Conservation (phyloP, 2,888 invertebrate species). For the Alsophila aescularia region DNA sequence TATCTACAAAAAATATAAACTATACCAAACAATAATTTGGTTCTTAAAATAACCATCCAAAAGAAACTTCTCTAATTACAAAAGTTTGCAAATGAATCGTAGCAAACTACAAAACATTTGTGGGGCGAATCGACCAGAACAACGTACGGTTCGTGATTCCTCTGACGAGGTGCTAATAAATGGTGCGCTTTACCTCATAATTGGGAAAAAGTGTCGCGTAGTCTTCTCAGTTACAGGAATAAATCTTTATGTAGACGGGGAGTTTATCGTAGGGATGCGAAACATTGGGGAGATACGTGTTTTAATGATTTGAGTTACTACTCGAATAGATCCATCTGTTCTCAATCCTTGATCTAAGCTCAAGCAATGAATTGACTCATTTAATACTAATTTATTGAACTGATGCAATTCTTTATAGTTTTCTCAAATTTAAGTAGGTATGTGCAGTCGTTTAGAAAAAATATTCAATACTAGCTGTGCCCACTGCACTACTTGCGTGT, state of each 20-base stretch:
- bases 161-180: slow-evolving; percentile 81
- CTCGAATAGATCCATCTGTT: too few relatives aligned
- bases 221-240: slow-evolving; percentile 81
- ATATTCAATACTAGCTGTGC: too few relatives aligned
- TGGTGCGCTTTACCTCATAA: slow-evolving; percentile 80
- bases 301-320: neutral
- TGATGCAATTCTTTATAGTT: too few relatives aligned
- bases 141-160: slow-evolving; percentile 62
- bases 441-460: too few relatives aligned
- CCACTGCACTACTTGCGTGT: too few relatives aligned
- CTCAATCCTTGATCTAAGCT: too few relatives aligned
- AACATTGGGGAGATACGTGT: neutral
- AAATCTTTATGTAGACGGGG: slow-evolving; percentile 82
- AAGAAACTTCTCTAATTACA: slow-evolving; percentile 46
- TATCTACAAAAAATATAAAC: too few relatives aligned
- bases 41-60: neutral
- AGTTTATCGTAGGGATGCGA: slow-evolving; percentile 20
- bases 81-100: slow-evolving; percentile 43
- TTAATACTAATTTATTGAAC: too few relatives aligned
- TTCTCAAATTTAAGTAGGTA: too few relatives aligned
- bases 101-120: slow-evolving; percentile 30
- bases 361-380: too few relatives aligned
- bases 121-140: slow-evolving; percentile 30
- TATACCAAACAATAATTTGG: too few relatives aligned
- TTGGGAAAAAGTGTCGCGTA: slow-evolving; percentile 83